Percentiles rank a stretch among this genome's conserved stretches.
Conservation (phyloP, 2,113 vertebrate species). For the Picathartes gymnocephalus region DNA sequence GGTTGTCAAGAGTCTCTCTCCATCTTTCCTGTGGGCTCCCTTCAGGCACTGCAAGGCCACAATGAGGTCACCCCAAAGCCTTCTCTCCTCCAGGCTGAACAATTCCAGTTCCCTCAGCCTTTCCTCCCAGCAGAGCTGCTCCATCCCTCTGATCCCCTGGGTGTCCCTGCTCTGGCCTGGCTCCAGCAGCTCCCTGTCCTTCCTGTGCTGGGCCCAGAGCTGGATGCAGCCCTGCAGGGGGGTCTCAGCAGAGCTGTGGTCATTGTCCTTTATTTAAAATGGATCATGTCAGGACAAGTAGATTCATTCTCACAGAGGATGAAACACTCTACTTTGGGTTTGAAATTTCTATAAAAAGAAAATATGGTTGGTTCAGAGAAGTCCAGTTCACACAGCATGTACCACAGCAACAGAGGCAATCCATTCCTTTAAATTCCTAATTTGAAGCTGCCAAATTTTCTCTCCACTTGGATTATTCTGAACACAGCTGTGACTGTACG, state of each 20-base stretch:
- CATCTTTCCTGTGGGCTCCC: background rate
- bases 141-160: background rate
- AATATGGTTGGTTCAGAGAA: background rate
- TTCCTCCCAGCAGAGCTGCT: background rate
- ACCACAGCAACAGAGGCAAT: background rate
- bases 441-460: background rate
- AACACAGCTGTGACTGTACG: accelerated
- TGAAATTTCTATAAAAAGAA: background rate
- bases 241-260: background rate
- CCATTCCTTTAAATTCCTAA: background rate
- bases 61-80: background rate
- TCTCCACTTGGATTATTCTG: background rate
- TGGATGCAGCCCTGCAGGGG: background rate
- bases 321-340: background rate
- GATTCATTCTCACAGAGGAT: background rate
- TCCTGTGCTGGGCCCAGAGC: background rate
- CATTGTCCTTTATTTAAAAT: background rate
- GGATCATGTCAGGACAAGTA: background rate
- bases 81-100: background rate
- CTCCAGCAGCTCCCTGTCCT: background rate
- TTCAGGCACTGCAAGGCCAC: background rate
- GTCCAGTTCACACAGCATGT: background rate
- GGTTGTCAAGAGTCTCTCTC: background rate
- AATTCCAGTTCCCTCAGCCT: background rate
- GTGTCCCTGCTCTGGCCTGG: background rate